phyloP scores from a whole-genome alignment of 2,113 vertebrate species.

The Pagrus major region DNA sequence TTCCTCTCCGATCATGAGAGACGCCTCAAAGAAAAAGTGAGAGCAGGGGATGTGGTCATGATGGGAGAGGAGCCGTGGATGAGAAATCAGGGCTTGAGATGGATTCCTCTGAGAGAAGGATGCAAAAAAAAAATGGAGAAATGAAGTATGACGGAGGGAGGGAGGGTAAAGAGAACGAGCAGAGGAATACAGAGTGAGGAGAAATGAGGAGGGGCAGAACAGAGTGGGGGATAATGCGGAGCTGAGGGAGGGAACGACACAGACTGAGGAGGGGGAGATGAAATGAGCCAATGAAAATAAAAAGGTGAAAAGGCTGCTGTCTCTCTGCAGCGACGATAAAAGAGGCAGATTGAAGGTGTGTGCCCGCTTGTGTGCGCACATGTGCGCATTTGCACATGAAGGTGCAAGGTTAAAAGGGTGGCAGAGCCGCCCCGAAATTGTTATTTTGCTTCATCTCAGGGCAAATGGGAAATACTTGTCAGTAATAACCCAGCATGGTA shows the following conservation, averaged over 20 bases:
- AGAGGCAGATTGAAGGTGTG: conserved; percentile 33
- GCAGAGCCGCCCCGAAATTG: conserved; percentile 41
- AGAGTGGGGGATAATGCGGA: conserved; percentile 8
- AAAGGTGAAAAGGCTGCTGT: conserved; percentile 53
- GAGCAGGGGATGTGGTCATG: conserved; percentile 13
- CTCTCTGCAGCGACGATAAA: conserved; percentile 28
- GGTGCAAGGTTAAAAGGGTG: conserved; percentile 72
- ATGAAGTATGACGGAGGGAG: conserved; percentile 35
- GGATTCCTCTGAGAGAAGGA: conserved; percentile 36
- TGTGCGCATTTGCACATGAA: conserved; percentile 35
- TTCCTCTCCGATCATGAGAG: conserved; percentile 32
- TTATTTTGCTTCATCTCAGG: conserved; percentile 65
- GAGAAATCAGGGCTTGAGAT: conserved; percentile 43
- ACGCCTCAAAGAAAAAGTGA: conserved; percentile 23
- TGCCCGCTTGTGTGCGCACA: not conserved
- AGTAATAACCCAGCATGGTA: conserved; percentile 61
- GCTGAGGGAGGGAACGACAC: conserved; percentile 24
- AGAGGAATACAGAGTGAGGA: conserved; percentile 2
- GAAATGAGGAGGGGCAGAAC: not conserved
- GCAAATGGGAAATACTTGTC: conserved; percentile 76
- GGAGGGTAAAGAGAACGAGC: conserved; percentile 23
- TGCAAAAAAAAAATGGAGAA: conserved; percentile 38
- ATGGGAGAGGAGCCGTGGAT: conserved; percentile 12
- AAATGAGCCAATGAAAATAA: conserved; percentile 59
- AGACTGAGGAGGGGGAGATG: conserved; percentile 27